Evolutionary conservation across 37 sponge, comb jelly and placozoan species (phyloP), one percentile per base, ranked within the genome.

Genomic region (Corticium candelabrum): DNA sequence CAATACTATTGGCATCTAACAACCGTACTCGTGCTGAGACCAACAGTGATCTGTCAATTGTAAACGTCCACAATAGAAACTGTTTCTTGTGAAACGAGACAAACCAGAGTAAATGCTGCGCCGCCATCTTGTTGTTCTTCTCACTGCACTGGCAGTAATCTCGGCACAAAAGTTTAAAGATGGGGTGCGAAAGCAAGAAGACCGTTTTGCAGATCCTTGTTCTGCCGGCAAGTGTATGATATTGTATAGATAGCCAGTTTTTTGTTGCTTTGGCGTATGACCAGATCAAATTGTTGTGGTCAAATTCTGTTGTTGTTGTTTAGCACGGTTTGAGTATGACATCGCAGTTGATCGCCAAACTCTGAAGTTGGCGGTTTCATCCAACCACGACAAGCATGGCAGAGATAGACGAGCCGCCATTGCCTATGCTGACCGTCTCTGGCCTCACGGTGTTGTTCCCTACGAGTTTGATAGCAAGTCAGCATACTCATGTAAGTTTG

Each of bases 381-480:
- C n/a, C n/a, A n/a, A n/a, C n/a, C n/a, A n/a, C n/a, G 62, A 50
- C 62, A 50, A 50, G 15, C 15, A 21, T 50, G 15, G 21, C 11
- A 11, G 62, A 21, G 15, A 11, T 21, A 50, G 21, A 50, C 11
- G 62, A 50, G 62, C 62, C 15, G 62, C 62, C 15, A 50, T 21
- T 11, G 11, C 62, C 11, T 21, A 27, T 11, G 21, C 11, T 27
- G 21, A 21, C 62, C 11, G 62, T 27, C 62, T 50, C 62, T 80
- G 81, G 81, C 81, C 81, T 37, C 50, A 37, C 21, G 74, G 81
- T 40, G 81, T 80, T 31, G 41, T 80, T 1, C 81, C 81, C 2
- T 80, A 75, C 41, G 39, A 0, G 2, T 21, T 80, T 1, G n/a
- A n/a, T n/a, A n/a, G n/a, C n/a, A n/a, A n/a, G n/a, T n/a, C n/a